Percentiles rank a stretch among this genome's conserved stretches.
Conservation (phyloP, 1,140 invertebrate species). For the Calycopis cecrops region DNA sequence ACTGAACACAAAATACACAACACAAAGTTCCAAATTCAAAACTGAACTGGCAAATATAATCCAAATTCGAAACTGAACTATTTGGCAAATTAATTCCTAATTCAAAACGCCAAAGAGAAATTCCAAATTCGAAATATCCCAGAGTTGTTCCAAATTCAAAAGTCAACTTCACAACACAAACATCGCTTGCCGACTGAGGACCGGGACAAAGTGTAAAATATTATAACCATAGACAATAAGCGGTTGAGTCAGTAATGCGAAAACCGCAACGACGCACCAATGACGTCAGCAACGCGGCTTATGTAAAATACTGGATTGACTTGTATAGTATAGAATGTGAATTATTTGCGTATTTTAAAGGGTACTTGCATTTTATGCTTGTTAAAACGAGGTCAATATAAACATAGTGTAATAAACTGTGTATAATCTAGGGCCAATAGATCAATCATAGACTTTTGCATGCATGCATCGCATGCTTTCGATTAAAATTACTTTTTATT, state of each 20-base stretch:
- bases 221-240: slow-evolving; percentile 6
- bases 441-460: no score
- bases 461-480: no score
- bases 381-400: neutral
- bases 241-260: slow-evolving; percentile 2
- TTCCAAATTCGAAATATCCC: slow-evolving; percentile 5
- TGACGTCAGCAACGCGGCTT: neutral
- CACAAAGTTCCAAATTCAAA: slow-evolving; percentile 16
- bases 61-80: slow-evolving; percentile 5
- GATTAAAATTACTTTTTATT: no score
- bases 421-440: no score
- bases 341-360: slow-evolving; percentile 2
- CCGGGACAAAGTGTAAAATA: neutral
- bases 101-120: slow-evolving; percentile 1
- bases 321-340: slow-evolving; percentile 5
- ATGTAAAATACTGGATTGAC: slow-evolving; percentile 5
- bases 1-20: slow-evolving; percentile 21
- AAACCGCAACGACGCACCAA: neutral
- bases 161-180: neutral
- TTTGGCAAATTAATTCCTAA: no score
- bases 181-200: neutral
- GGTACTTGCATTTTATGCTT: slow-evolving; percentile 3
- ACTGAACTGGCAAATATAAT: slow-evolving; percentile 18
- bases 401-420: neutral
- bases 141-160: neutral